These are phyloP conservation scores for Ecliptopera silaceata DNA, from an alignment of 2,888 invertebrate species.

Conservation along the genomic window DNA sequence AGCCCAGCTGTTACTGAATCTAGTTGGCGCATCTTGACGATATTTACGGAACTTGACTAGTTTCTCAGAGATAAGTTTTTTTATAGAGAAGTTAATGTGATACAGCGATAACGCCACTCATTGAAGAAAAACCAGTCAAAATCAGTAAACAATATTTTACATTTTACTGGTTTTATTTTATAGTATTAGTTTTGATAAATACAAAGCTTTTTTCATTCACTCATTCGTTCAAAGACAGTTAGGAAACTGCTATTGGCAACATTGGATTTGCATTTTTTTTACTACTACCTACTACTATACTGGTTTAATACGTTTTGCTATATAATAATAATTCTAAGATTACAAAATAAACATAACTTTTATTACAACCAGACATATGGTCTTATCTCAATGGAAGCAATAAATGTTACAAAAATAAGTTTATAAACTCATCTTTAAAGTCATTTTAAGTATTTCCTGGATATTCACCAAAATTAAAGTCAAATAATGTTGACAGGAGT, in stretches of 20 bases:
- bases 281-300: not conserved
- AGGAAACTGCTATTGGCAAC: slow-evolving; percentile 2
- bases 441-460: not conserved
- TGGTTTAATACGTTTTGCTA: not conserved
- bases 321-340: not conserved
- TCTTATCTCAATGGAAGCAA: not conserved
- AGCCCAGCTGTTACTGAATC: slow-evolving; percentile 77
- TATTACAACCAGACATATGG: not conserved
- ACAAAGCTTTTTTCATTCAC: no score
- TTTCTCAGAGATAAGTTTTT: slow-evolving; percentile 26
- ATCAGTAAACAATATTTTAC: no score
- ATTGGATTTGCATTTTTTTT: not conserved
- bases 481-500: slow-evolving; percentile 59
- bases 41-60: slow-evolving; percentile 57
- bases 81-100: no score
- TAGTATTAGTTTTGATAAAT: no score
- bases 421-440: not conserved
- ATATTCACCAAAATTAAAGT: slow-evolving; percentile 48
- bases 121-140: no score
- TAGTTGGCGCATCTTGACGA: slow-evolving; percentile 69
- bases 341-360: no score
- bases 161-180: no score
- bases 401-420: not conserved
- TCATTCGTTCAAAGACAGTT: slow-evolving; percentile 12
- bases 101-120: no score